Evolutionary conservation across 1,140 invertebrate species (phyloP), one percentile per base, ranked within the genome.

Genomic region (Listronotus oregonensis): DNA sequence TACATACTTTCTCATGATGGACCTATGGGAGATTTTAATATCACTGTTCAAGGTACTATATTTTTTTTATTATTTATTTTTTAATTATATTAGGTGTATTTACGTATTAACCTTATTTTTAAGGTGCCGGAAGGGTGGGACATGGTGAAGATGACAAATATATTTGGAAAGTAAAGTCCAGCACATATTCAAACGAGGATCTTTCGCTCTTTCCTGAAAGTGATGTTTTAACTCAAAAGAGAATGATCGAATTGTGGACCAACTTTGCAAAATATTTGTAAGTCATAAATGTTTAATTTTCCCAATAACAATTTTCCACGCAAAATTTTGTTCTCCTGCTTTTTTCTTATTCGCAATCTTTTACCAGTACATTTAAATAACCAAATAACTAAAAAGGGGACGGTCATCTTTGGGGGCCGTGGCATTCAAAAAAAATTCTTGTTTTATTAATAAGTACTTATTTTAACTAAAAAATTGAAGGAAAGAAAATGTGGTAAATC

Each of bases 211-310:
- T 56, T 37, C 61, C 67, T 1, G 49, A 44, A 56, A 32, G 15
- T 18, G 67, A 68, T 32, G 40, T 51, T 56, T 12, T 52, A 10
- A 55, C 55, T 27, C 47, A 52, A 4, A 51, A 65, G 18, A 49
- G 63, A 21, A 11, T 65, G 4, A 52, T 59, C 21, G 57, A 6
- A 31, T 27, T 65, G 12, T 65, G 27, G 14, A 59, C 63, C 32
- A 49, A 65, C 27, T 65, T 65, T 43, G 63, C 63, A 14, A 65
- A 65, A 50, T 58, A 57, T 31, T 50, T 49, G 63, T 65, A 57
- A 65, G 61, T 63, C 18, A 34, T 49, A 31, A 17, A 12, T 5
- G 17, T 44, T 46, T n/a, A n/a, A n/a, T n/a, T 58, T 21, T 12
- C 11, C 14, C 7, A 10, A 10, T 4, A 49, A 6, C 3, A 8